phyloP scores from a whole-genome alignment of 2,888 invertebrate species.

The Tachystola acroxantha region DNA sequence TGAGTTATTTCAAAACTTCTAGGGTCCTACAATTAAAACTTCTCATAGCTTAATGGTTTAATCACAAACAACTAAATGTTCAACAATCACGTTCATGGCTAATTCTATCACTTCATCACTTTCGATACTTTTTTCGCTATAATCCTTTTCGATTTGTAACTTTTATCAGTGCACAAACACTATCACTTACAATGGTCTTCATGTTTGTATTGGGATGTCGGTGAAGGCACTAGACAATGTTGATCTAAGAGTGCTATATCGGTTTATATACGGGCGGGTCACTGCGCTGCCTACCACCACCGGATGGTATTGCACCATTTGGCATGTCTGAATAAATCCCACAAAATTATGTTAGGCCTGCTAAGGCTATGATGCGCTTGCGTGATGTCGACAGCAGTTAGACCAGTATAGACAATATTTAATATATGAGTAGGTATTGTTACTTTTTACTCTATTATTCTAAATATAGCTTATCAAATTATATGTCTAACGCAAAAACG shows the following conservation, averaged over 20 bases:
- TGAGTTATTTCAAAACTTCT: background rate
- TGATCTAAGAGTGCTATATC: conserved; percentile 60
- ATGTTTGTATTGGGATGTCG: conserved; percentile 62
- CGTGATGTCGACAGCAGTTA: conserved; percentile 32
- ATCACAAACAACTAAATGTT: no score
- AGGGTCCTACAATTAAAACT: no score
- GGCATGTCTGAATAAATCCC: conserved; percentile 58
- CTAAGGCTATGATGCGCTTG: conserved; percentile 43
- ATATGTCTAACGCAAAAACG: no score
- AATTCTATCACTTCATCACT: background rate
- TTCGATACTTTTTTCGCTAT: background rate
- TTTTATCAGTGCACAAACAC: conserved; percentile 38
- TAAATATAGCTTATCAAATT: no score
- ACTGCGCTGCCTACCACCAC: conserved; percentile 61
- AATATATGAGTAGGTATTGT: conserved; percentile 7
- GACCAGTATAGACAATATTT: conserved; percentile 19
- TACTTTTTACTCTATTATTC: no score
- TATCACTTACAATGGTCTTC: conserved; percentile 70
- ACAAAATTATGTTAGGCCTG: conserved; percentile 50
- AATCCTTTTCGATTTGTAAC: background rate
- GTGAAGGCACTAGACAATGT: conserved; percentile 69
- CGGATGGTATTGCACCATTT: conserved; percentile 62
- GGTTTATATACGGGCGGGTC: conserved; percentile 62
- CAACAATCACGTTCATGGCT: no score
- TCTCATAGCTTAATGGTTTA: no score